Conservation (phyloP, 2,888 invertebrate genomes). For the Atherix ibis region DNA sequence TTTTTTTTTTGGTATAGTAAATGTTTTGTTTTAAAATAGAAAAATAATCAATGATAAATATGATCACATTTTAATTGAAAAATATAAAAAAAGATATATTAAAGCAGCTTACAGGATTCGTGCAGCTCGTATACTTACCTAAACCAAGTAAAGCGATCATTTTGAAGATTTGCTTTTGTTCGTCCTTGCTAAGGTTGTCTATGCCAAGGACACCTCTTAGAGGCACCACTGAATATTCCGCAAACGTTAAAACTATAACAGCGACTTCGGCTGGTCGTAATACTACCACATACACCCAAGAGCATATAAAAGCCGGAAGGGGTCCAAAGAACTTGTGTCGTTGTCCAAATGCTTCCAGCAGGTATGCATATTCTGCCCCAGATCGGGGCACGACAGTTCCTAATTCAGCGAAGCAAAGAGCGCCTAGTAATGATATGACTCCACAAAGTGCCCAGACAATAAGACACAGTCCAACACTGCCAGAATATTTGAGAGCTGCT, state of each 20-base stretch:
- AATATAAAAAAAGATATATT: too few species aligned
- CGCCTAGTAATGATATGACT: slow-evolving; percentile 60
- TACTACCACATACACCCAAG: slow-evolving; percentile 62
- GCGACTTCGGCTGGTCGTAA: slow-evolving; percentile 65
- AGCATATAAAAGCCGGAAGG: slow-evolving; percentile 55
- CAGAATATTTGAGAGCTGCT: slow-evolving; percentile 56
- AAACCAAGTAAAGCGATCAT: slow-evolving; percentile 45
- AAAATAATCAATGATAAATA: too few species aligned
- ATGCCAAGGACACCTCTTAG: slow-evolving; percentile 32
- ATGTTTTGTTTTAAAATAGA: too few species aligned
- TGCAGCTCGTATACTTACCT: slow-evolving; percentile 42
- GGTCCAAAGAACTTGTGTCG: slow-evolving; percentile 54
- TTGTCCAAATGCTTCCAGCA: slow-evolving; percentile 54
- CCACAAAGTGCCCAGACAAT: slow-evolving; percentile 68
- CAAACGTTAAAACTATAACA: slow-evolving; percentile 58
- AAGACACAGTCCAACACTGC: slow-evolving; percentile 64
- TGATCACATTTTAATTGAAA: too few species aligned
- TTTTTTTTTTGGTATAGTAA: too few species aligned
- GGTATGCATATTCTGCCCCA: slow-evolving; percentile 69
- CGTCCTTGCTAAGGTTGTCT: slow-evolving; percentile 27
- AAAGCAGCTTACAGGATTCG: too few species aligned
- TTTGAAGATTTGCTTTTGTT: slow-evolving; percentile 40
- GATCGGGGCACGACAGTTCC: slow-evolving; percentile 63
- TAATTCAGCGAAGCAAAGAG: slow-evolving; percentile 64
- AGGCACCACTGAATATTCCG: slow-evolving; percentile 57